phyloP scores from a whole-genome alignment of 2,797 vertebrate species.

The Sebastes hubbsi region DNA sequence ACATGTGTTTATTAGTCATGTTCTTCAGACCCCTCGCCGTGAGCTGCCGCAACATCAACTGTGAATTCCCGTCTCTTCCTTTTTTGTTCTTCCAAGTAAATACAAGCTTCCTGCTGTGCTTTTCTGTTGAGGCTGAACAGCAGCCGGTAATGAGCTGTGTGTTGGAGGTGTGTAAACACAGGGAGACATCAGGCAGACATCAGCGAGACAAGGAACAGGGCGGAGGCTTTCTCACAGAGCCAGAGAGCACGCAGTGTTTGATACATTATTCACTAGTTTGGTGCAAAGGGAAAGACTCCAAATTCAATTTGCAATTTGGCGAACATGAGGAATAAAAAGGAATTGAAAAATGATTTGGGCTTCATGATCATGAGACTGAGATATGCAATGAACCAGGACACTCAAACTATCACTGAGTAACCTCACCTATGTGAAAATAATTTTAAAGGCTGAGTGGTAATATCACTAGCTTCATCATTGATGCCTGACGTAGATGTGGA shows the following conservation, averaged over 20 bases:
- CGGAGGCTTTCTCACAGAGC: not conserved
- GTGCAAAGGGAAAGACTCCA: not conserved
- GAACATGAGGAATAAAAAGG: not conserved
- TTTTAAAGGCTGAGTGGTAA: not conserved
- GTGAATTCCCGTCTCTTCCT: not conserved
- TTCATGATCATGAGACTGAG: too few relatives aligned
- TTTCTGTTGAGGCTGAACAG: not conserved
- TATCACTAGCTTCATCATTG: not conserved
- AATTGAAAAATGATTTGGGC: not conserved
- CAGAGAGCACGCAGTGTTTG: not conserved
- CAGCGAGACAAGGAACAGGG: not conserved
- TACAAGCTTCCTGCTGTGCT: not conserved
- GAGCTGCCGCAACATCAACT: not conserved
- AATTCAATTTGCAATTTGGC: not conserved
- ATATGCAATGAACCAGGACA: not conserved
- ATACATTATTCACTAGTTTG: conserved; percentile 16
- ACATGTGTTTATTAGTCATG: not conserved
- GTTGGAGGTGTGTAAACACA: not conserved
- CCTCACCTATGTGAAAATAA: not conserved
- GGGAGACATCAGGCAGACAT: not conserved
- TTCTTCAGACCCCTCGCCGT: not conserved
- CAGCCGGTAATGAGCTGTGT: not conserved
- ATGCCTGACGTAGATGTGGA: not conserved
- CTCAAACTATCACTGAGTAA: not conserved
- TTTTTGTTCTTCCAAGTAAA: not conserved